Percentiles rank a stretch among this genome's conserved stretches.
These are phyloP conservation scores for Amaurobius ferox DNA, from an alignment of 2,888 invertebrate species.

Conservation along the genomic window DNA sequence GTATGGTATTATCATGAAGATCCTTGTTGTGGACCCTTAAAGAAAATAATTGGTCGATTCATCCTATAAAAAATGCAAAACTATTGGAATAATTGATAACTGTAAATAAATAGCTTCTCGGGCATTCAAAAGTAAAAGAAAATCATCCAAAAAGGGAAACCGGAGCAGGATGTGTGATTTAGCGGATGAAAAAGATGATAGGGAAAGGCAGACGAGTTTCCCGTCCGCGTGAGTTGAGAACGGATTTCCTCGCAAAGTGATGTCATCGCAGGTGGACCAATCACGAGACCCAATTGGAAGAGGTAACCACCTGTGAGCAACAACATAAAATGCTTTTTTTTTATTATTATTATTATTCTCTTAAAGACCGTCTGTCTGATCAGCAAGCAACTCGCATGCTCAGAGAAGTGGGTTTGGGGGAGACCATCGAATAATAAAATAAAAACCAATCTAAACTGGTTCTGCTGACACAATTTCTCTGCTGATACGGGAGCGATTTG, in stretches of 20 bases:
- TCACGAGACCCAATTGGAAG: constrained; percentile 16
- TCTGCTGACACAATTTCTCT: constrained; percentile 20
- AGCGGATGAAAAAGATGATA: constrained; percentile 38
- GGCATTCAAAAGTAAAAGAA: not conserved
- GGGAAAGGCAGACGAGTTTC: constrained; percentile 35
- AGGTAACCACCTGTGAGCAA: constrained; percentile 53
- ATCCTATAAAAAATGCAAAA: too few species aligned
- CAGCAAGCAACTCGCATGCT: constrained; percentile 1
- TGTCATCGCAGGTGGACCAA: constrained; percentile 65
- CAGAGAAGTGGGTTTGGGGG: constrained; percentile 59
- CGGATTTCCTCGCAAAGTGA: constrained; percentile 66
- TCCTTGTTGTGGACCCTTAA: too few species aligned
- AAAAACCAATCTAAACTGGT: not conserved
- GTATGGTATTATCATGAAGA: too few species aligned
- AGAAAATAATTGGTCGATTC: too few species aligned
- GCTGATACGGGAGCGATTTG: too few species aligned
- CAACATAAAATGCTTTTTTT: not conserved
- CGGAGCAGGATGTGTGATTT: constrained; percentile 38
- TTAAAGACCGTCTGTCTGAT: constrained; percentile 2
- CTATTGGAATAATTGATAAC: too few species aligned
- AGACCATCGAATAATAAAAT: not conserved
- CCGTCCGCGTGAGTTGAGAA: constrained; percentile 27
- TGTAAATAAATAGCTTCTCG: too few species aligned
- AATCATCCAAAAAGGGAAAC: not conserved
- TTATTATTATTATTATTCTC: not conserved